Conservation (phyloP, 2,113 vertebrate genomes). For the Podarcis cretensis region DNA sequence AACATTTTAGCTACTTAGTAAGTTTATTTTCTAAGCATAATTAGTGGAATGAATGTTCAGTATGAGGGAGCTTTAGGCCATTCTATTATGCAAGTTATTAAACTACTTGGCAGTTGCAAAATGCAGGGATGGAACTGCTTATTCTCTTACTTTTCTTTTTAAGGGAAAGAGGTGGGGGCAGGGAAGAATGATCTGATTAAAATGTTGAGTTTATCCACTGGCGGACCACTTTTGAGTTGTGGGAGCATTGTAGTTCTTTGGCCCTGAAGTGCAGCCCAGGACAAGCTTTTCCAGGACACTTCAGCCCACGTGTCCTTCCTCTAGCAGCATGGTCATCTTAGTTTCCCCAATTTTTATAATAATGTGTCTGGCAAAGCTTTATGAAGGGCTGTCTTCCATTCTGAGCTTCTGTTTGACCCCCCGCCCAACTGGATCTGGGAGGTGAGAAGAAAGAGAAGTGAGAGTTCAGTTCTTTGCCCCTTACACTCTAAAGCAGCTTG, state of each 20-base stretch:
- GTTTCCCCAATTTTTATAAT: background rate
- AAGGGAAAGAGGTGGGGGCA: background rate
- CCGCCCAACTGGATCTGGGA: too few species aligned
- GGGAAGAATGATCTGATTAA: background rate
- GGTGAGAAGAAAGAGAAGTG: background rate
- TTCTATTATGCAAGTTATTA: conserved; percentile 41
- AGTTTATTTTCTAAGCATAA: conserved; percentile 32
- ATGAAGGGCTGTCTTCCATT: background rate
- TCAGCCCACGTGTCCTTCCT: background rate
- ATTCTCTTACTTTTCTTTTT: conserved; percentile 6
- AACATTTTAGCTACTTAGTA: conserved; percentile 32
- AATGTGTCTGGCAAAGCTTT: background rate
- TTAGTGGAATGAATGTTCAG: conserved; percentile 37
- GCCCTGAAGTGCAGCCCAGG: background rate
- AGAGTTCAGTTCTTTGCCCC: background rate
- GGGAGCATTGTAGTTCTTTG: background rate
- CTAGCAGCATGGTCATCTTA: background rate
- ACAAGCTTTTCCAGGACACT: background rate
- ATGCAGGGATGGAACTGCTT: conserved; percentile 50
- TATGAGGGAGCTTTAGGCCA: conserved; percentile 39
- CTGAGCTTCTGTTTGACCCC: background rate
- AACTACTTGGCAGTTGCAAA: conserved; percentile 24
- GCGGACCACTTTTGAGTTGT: background rate
- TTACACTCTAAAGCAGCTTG: background rate
- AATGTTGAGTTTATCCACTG: background rate